These are phyloP conservation scores for Lemur catta DNA, from an alignment of 2,797 vertebrate species.

Conservation along the genomic window DNA sequence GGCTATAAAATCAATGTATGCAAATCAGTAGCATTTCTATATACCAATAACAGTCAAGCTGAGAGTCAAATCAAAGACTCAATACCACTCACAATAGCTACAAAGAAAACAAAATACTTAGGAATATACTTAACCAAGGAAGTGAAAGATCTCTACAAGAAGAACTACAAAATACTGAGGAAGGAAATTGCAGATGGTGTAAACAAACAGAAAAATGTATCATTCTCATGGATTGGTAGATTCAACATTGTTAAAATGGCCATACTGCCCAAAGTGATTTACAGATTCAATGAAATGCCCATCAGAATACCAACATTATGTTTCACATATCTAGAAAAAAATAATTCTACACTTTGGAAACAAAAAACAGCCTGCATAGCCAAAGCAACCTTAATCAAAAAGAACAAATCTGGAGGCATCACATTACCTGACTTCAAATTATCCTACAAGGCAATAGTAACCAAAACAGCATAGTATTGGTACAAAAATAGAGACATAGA, in stretches of 20 bases:
- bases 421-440: not conserved
- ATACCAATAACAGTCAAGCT: not conserved
- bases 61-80: not conserved
- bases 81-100: not conserved
- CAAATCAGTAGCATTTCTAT: not conserved
- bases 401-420: not conserved
- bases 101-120: not conserved
- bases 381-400: not conserved
- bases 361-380: not conserved
- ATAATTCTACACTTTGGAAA: not conserved
- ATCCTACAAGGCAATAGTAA: not conserved
- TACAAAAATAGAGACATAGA: no score
- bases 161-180: no score
- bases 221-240: not conserved
- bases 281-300: not conserved
- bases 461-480: no score
- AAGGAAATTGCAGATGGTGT: not conserved
- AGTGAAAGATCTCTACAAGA: not conserved
- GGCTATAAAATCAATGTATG: not conserved
- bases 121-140: not conserved
- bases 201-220: not conserved
- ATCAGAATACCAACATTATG: not conserved
- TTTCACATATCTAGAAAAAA: not conserved
- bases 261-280: not conserved
- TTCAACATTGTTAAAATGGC: not conserved